phyloP scores from a whole-genome alignment of 2,113 vertebrate genomes.

The Herpailurus yagouaroundi region DNA sequence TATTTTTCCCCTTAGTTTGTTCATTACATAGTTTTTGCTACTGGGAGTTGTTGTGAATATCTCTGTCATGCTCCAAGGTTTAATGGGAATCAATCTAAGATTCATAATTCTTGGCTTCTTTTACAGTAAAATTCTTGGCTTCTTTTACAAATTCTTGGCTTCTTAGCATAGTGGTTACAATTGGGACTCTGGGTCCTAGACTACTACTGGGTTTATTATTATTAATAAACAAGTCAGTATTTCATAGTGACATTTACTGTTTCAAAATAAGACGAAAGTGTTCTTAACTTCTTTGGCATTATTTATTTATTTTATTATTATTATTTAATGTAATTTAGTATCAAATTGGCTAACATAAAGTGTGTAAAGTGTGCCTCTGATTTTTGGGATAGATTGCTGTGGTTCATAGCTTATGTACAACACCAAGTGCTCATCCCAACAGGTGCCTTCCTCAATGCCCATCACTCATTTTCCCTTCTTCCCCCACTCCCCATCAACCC shows the following conservation, averaged over 20 bases:
- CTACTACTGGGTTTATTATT: neutral
- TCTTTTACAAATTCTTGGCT: neutral
- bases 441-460: no score
- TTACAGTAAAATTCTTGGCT: neutral
- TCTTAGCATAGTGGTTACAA: neutral
- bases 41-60: neutral
- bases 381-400: no score
- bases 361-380: no score
- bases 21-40: neutral
- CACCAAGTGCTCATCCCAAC: no score
- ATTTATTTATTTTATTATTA: neutral
- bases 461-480: no score
- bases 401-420: no score
- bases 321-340: no score
- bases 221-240: neutral
- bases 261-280: neutral
- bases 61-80: neutral
- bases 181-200: neutral
- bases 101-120: neutral
- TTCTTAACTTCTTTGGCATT: neutral
- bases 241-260: neutral
- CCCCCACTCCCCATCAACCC: no score
- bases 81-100: neutral
- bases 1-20: neutral
- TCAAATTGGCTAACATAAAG: no score